These are phyloP conservation scores for Leptocoma aspasia DNA, from an alignment of 2,113 vertebrate genomes.

Conservation along the genomic window DNA sequence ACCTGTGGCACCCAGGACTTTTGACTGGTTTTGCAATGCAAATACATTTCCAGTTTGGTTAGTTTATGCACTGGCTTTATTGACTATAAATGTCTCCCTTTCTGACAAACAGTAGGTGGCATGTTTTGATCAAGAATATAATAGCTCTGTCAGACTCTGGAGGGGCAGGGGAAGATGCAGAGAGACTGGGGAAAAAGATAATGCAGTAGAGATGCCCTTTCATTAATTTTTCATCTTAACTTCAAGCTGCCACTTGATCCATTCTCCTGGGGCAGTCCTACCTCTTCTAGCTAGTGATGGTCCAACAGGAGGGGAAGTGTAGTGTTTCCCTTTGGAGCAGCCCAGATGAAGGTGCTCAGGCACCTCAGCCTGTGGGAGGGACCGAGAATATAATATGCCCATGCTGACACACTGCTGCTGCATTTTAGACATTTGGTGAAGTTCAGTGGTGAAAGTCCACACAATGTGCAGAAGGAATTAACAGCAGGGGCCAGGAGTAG, in stretches of 20 bases:
- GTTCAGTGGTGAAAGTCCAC: background rate
- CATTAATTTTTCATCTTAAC: background rate
- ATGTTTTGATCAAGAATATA: conserved; percentile 13
- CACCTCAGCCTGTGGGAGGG: background rate
- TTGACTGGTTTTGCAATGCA: background rate
- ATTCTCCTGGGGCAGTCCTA: background rate
- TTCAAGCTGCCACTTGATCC: background rate
- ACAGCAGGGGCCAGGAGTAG: background rate
- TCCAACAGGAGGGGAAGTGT: background rate
- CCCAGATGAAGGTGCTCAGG: background rate
- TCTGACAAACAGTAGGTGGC: conserved; percentile 30
- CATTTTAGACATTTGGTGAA: background rate
- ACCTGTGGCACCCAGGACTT: background rate
- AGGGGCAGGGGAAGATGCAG: background rate
- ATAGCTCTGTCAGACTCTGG: background rate
- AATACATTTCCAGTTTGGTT: background rate
- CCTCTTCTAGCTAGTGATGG: background rate
- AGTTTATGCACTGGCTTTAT: background rate
- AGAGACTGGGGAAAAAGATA: background rate
- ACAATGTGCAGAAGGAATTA: background rate
- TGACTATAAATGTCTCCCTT: background rate
- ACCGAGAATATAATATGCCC: background rate
- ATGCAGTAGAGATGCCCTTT: background rate
- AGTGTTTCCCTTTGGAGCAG: background rate
- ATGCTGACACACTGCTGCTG: background rate